These are phyloP conservation scores for Andrena dorsata DNA, from an alignment of 2,888 invertebrate genomes.

Conservation along the genomic window DNA sequence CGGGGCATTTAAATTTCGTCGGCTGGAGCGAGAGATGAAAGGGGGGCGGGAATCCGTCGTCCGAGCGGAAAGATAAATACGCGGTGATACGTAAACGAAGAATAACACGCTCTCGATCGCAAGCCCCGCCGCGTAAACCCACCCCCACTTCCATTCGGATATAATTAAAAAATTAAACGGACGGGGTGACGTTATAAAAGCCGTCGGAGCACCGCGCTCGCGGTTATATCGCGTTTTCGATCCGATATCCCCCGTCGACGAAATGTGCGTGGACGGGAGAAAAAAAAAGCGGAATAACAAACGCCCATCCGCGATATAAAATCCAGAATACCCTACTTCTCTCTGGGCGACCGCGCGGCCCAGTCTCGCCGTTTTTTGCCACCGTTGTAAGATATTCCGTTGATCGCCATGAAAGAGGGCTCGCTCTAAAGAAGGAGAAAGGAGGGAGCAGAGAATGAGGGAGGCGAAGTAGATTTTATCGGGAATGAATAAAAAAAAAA, in stretches of 20 bases:
- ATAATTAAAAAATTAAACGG: slow-evolving; percentile 59
- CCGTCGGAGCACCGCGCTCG: slow-evolving; percentile 21
- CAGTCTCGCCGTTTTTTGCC: slow-evolving; percentile 43
- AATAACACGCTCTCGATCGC: slow-evolving; percentile 55
- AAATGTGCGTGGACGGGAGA: not conserved
- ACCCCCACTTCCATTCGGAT: slow-evolving; percentile 19
- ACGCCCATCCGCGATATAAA: not conserved
- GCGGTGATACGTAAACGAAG: slow-evolving; percentile 53
- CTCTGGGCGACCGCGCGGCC: slow-evolving; percentile 20
- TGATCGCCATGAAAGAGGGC: slow-evolving; percentile 32
- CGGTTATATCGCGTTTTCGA: slow-evolving; percentile 32
- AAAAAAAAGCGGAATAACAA: not conserved
- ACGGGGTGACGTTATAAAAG: slow-evolving; percentile 21
- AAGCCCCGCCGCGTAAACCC: slow-evolving; percentile 42
- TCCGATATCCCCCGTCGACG: slow-evolving; percentile 34
- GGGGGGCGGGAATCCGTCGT: slow-evolving; percentile 32
- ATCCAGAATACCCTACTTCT: slow-evolving; percentile 43
- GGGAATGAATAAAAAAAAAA: not conserved
- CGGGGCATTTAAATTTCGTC: slow-evolving; percentile 64
- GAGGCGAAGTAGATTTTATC: slow-evolving; percentile 64
- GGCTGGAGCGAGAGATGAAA: not conserved
- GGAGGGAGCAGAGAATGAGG: no score
- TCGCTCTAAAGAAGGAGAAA: slow-evolving; percentile 23
- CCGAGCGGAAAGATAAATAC: slow-evolving; percentile 60
- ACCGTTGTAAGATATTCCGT: slow-evolving; percentile 65